Percentiles rank a stretch among this genome's conserved stretches.
phyloP scores from a whole-genome alignment of 2,888 invertebrate genomes.

The Pyrrhosoma nymphula region DNA sequence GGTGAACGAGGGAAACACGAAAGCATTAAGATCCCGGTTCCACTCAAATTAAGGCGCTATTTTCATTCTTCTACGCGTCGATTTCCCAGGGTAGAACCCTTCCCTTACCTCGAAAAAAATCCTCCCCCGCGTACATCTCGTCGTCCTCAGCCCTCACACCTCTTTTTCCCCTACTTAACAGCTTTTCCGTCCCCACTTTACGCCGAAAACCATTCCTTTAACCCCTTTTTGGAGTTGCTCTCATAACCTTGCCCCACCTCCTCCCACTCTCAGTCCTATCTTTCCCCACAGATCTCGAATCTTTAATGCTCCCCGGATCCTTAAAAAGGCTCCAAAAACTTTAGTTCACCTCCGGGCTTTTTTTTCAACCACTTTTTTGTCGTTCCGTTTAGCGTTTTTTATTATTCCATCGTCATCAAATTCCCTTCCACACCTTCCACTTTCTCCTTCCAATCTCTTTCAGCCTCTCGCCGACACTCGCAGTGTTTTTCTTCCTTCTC shows the following conservation, averaged over 20 bases:
- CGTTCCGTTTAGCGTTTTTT: neutral
- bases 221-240: neutral
- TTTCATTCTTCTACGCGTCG: neutral
- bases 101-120: neutral
- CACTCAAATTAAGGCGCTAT: neutral
- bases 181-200: neutral
- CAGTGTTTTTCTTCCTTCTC: too few relatives aligned
- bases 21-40: neutral
- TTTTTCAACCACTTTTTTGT: neutral
- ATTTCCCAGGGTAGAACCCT: neutral
- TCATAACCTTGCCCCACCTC: neutral
- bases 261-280: neutral
- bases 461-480: neutral
- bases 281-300: neutral
- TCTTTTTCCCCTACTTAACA: neutral
- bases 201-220: neutral
- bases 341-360: neutral
- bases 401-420: neutral
- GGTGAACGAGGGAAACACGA: neutral
- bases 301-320: neutral
- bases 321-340: conserved; percentile 19
- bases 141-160: neutral
- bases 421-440: neutral
- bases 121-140: neutral
- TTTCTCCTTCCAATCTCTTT: neutral